A percentile compares a stretch with the other conserved stretches of the same genome.
These are phyloP conservation scores for Mungos mungo DNA, from an alignment of 2,113 vertebrate genomes.

Conservation along the genomic window DNA sequence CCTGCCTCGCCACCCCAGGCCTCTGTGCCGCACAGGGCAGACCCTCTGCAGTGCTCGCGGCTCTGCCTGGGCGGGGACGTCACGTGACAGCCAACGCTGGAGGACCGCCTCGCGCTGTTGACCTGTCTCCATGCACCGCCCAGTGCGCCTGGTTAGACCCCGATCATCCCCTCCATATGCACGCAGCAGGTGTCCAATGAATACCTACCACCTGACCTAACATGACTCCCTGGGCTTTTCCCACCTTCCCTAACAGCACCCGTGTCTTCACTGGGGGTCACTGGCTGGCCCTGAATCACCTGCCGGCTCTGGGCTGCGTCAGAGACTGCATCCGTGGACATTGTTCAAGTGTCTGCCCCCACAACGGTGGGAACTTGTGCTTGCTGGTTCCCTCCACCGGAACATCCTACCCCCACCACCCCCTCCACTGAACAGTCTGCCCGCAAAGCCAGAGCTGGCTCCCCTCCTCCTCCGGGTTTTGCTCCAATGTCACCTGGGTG, in stretches of 20 bases:
- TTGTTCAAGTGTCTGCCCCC: too few relatives aligned
- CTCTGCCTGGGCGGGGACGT: neutral
- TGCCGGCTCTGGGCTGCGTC: neutral
- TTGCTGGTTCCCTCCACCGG: neutral
- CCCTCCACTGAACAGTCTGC: neutral
- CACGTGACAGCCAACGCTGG: neutral
- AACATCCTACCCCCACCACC: too few relatives aligned
- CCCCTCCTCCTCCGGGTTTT: neutral
- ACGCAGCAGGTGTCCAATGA: neutral
- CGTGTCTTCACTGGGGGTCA: fast-evolving
- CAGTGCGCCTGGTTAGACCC: fast-evolving
- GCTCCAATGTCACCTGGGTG: fast-evolving
- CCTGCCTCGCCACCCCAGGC: neutral
- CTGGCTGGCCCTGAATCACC: neutral
- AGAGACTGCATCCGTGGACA: fast-evolving
- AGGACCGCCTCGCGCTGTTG: neutral
- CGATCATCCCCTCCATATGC: fast-evolving
- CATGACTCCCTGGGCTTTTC: neutral
- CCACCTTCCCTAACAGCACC: neutral
- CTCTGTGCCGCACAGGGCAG: fast-evolving
- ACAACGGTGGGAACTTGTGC: too few relatives aligned
- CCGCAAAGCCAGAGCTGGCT: neutral
- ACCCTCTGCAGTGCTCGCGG: fast-evolving
- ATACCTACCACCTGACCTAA: fast-evolving
- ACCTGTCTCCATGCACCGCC: fast-evolving